Evolutionary conservation across 2,113 vertebrate genomes (phyloP).

Genomic region (Oreotrochilus melanogaster): DNA sequence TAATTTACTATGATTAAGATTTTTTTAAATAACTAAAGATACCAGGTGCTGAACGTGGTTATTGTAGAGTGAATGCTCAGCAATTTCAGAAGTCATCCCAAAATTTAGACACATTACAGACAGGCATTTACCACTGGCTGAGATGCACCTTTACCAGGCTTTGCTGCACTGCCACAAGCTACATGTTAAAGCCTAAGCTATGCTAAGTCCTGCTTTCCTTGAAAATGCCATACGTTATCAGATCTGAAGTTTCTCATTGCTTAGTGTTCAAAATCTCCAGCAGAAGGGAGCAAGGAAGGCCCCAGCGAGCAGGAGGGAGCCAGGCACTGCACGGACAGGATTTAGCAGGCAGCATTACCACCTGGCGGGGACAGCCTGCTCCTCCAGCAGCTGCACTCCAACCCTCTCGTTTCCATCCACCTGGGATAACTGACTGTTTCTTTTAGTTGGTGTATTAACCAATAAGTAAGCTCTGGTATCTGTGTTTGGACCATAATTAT

Average conservation of each 20-base stretch:
- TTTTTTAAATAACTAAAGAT: too few relatives aligned
- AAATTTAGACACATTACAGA: background rate
- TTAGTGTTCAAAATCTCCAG: too few relatives aligned
- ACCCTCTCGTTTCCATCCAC: fast-evolving
- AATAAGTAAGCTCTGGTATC: background rate
- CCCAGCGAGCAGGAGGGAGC: background rate
- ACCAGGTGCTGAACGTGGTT: too few relatives aligned
- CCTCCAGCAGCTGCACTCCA: background rate
- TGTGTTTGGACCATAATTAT: background rate
- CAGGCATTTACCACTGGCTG: fast-evolving
- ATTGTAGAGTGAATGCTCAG: too few relatives aligned
- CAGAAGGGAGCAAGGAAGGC: background rate
- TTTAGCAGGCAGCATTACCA: background rate
- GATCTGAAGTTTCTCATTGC: background rate
- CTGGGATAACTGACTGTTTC: fast-evolving
- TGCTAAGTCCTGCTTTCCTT: background rate
- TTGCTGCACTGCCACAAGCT: background rate
- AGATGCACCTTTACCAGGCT: background rate
- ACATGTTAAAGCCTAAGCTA: background rate
- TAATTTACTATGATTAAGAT: too few relatives aligned
- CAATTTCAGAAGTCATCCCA: background rate
- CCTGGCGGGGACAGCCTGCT: background rate
- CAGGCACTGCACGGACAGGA: fast-evolving
- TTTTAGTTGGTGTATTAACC: background rate
- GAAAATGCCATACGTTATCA: background rate